A percentile compares a stretch with the other conserved stretches of the same genome.
Evolutionary conservation across 2,113 vertebrate genomes (phyloP).

Genomic region (Oenanthe melanoleuca): DNA sequence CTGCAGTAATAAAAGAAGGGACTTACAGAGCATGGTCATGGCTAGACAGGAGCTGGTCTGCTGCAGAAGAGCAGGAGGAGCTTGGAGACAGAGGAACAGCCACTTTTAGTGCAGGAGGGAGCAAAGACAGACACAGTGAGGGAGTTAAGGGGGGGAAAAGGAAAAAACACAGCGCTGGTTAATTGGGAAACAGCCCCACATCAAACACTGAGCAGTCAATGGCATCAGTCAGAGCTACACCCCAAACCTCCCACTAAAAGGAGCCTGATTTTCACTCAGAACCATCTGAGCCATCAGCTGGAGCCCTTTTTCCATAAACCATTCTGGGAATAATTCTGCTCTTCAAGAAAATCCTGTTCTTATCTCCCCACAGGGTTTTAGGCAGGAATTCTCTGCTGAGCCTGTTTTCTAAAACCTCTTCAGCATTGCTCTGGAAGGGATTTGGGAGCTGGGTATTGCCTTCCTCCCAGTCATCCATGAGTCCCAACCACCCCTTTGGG

Average conservation of each 20-base stretch:
- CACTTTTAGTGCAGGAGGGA: slow-evolving; percentile 76
- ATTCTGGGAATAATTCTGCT: not conserved
- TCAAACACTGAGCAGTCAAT: not conserved
- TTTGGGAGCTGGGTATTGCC: not conserved
- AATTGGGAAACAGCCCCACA: not conserved
- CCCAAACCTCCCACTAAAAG: not conserved
- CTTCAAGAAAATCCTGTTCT: not conserved
- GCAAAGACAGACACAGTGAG: slow-evolving; percentile 68
- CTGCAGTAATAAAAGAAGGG: slow-evolving; percentile 67
- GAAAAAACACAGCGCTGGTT: slow-evolving; percentile 57
- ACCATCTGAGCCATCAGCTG: not conserved
- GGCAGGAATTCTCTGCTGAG: not conserved
- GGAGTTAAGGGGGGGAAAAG: slow-evolving; percentile 17
- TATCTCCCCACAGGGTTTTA: rapidly evolving
- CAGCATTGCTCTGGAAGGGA: not conserved
- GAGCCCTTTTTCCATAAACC: not conserved
- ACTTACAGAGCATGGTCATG: slow-evolving; percentile 78
- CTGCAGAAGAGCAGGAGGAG: slow-evolving; percentile 95
- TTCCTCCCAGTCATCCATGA: not conserved
- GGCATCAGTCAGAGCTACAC: not conserved
- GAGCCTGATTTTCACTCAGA: not conserved
- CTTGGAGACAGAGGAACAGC: slow-evolving; percentile 92
- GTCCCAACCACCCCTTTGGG: too few species aligned
- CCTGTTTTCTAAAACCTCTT: not conserved
- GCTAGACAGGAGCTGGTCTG: slow-evolving; percentile 92